Evolutionary conservation across 2,797 vertebrate species (phyloP).

Genomic region (Syndactyla subalaris): DNA sequence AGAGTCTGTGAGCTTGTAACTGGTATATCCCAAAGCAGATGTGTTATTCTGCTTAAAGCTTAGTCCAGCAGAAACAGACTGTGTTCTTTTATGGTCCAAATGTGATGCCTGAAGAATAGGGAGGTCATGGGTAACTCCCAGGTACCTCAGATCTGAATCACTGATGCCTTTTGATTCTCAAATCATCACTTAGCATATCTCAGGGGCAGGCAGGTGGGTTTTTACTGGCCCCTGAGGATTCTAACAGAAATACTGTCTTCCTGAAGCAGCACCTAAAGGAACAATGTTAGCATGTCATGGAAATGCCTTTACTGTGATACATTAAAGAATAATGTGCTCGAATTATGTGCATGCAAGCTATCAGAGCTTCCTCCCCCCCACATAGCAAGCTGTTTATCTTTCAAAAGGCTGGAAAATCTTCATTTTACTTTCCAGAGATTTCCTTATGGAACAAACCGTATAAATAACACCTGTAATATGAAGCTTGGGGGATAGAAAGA

Average conservation of each 20-base stretch:
- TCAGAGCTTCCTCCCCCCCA: neutral
- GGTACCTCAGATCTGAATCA: neutral
- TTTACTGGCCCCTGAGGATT: neutral
- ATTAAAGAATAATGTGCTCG: neutral
- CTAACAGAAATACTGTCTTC: neutral
- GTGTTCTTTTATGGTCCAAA: neutral
- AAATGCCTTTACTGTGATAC: neutral
- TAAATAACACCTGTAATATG: constrained; percentile 10
- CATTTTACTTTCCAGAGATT: neutral
- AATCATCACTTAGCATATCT: neutral
- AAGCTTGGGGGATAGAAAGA: neutral
- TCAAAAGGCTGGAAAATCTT: neutral
- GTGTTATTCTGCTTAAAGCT: neutral
- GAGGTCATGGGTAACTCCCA: neutral
- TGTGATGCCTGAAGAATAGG: neutral
- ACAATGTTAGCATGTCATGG: neutral
- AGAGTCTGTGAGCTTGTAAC: neutral
- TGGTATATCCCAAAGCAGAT: neutral
- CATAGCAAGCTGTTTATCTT: neutral
- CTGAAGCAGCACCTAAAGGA: neutral
- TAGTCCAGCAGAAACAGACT: neutral
- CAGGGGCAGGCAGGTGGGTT: neutral
- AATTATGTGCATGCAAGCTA: neutral
- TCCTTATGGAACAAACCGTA: neutral
- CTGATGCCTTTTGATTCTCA: neutral